Base-by-base conservation (phyloP, 2,113 vertebrate species). In the Erinaceus europaeus region DNA sequence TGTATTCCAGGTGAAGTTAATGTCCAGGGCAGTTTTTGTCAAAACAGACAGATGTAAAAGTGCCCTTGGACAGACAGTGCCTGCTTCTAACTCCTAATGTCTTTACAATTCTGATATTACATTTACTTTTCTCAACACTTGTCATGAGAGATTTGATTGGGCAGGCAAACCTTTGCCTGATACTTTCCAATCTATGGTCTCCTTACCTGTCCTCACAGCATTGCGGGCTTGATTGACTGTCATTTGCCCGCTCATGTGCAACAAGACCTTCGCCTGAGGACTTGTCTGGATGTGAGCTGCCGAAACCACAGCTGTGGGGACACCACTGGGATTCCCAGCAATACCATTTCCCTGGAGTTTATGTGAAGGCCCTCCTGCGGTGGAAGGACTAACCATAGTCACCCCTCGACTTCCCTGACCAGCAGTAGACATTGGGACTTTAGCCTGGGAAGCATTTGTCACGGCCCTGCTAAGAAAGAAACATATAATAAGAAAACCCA, bases 211-310 rank as follows among this genome's bases (percentile, higher is more conserved):
- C 94, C 99, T 96, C 93, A 97, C 99, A 1, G 98, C 98, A 44
- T 97, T 99, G 88, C 98, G 98, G 87, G 99, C 99, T 96, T 99
- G 99, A 95, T 98, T 99, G 75, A 99, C 99, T 0, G 99, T 99
- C 99, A 99, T 99, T 96, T 99, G 99, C 38, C 98, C 98, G 6
- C 96, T 98, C 96, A 98, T 97, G 0, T 99, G 98, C 97, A 99
- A 94, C 15, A 98, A 96, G 83, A 98, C 97, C 96, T 99, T 99
- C 4, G 99, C 97, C 96, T 98, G 98, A 0, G 98, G 98, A 68
- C 97, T 98, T 0, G 98, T 98, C 84, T 98, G 98, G 61, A 98
- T 96, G 78, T 99, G 98, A 13, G 98, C 97, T 25, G 98, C 97
- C 3, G 98, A 97, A 38, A 98, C 98, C 84, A 98, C 96, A 4